Conservation (phyloP, 2,888 invertebrate species). For the Zonitis immaculata region DNA sequence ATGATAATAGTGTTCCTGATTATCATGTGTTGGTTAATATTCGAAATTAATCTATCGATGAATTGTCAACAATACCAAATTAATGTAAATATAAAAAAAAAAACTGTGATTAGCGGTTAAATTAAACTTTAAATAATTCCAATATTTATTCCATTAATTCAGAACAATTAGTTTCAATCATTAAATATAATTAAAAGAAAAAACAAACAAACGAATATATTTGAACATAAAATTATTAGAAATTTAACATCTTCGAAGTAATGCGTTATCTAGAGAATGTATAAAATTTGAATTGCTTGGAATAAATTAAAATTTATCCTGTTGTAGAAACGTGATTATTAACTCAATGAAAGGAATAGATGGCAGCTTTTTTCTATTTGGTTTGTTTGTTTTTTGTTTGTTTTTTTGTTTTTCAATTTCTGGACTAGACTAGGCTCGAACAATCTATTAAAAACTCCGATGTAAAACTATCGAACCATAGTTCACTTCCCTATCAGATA, state of each 20-base stretch:
- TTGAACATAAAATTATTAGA: background rate
- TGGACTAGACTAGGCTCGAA: background rate
- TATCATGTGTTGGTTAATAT: background rate
- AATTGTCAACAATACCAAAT: background rate
- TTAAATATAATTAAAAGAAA: background rate
- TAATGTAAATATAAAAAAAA: background rate
- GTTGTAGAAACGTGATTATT: background rate
- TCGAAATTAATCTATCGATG: background rate
- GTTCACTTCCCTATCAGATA: conserved; percentile 13
- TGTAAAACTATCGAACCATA: conserved; percentile 23
- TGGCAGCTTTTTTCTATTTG: too few species aligned
- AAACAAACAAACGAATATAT: too few species aligned
- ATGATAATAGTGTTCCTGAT: background rate
- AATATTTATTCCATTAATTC: background rate
- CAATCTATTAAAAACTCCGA: conserved; percentile 10
- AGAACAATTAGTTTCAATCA: background rate
- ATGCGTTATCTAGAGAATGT: too few species aligned
- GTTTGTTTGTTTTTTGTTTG: background rate
- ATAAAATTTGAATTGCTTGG: background rate
- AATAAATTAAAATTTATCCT: too few species aligned
- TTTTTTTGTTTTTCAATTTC: conserved; percentile 5
- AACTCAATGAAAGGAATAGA: background rate
- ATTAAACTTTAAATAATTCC: background rate
- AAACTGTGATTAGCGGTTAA: background rate
- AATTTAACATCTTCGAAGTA: too few species aligned